Evolutionary conservation across 2,113 vertebrate species (phyloP), one percentile per base, ranked within the genome.

Genomic region (Limnothrissa miodon): DNA sequence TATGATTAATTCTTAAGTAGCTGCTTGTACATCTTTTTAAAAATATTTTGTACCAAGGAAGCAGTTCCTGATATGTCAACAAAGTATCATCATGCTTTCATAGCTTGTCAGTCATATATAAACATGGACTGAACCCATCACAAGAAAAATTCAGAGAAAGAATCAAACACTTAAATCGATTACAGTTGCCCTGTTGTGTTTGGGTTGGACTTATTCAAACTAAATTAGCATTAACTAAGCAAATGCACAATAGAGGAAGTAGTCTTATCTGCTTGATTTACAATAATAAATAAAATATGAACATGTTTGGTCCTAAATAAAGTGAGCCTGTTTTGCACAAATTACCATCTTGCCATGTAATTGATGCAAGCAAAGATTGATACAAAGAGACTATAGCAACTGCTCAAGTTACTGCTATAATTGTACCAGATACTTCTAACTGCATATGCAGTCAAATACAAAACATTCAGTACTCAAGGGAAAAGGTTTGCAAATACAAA

Each of bases 391-490:
- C 42, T 39, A 62, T n/a, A 66, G 46, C 13, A 48, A 66, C 21
- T 45, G 78, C 82, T 80, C 83, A 45, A 82, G 91, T 90, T 92
- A 87, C 66, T 17, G 15, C 85, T 93, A 85, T 83, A 62, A 84
- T 88, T 59, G 23, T 45, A 44, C 79, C 29, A 85, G 90, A 90
- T 86, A 89, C 39, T 88, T 74, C 23, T 83, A 85, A 87, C 66
- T 86, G 87, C 85, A 82, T 84, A 78, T 83, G 56, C 84, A 87
- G 45, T 82, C 25, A 74, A 74, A 82, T 90, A 94, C 86, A 94
- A 94, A 93, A 92, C 89, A 89, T 82, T 86, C 74, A 89, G 89
- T 78, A 87, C 86, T 85, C 29, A 74, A 90, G 59, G 51, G 78
- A 29, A 83, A 87, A n/a, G 82, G 87, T 82, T 83, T 81, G 62